Base-by-base conservation (phyloP, 2,888 invertebrate genomes). In the Eupithecia vulgata region DNA sequence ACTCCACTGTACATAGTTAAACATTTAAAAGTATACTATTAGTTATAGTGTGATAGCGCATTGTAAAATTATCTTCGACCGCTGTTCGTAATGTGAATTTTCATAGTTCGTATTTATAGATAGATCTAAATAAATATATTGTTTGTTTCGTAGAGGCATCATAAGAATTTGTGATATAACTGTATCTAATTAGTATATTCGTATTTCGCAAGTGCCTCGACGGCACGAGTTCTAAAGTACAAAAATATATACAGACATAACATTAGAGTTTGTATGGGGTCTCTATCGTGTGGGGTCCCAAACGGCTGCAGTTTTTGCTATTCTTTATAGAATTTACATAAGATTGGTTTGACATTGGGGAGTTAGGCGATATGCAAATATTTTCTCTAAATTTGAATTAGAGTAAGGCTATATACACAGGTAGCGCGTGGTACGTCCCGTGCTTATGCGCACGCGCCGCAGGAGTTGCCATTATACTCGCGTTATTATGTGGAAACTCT, bases 361-460 rank as follows among this genome's bases (percentile, higher is more conserved):
- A 88, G 91, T 92, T 91, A 91, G 90, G 90, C 91, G 94, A 94
- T 94, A 94, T 94, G 94, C 93, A 94, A 94, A 94, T 94, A 93
- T 93, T 92, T 93, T 87, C 87, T 90, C 89, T 82, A 89, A 90
- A 90, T 91, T 90, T 86, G 83, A 91, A 91, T 90, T 84, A 82
- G 77, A 81, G 81, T 82, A 81, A 73, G 71, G 80, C 84, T 82
- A 85, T 80, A 82, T 81, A 37, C 25, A 81, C 80, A 76, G 84
- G 84, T 83, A 86, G 87, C 84, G 88, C 87, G 83, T 78, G 77
- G 81, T 81, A 74, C 79, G 83, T 82, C 80, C 73, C 69, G 75
- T 73, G 82, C 83, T 81, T 79, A 74, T 79, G 80, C 86, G 91
- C 93, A 91, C 91, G 91, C 92, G 93, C 91, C 84, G 86, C 90